Percentiles rank a stretch among this genome's conserved stretches.
phyloP scores from a whole-genome alignment of 2,888 invertebrate genomes.

The Drosophila pegasa region DNA sequence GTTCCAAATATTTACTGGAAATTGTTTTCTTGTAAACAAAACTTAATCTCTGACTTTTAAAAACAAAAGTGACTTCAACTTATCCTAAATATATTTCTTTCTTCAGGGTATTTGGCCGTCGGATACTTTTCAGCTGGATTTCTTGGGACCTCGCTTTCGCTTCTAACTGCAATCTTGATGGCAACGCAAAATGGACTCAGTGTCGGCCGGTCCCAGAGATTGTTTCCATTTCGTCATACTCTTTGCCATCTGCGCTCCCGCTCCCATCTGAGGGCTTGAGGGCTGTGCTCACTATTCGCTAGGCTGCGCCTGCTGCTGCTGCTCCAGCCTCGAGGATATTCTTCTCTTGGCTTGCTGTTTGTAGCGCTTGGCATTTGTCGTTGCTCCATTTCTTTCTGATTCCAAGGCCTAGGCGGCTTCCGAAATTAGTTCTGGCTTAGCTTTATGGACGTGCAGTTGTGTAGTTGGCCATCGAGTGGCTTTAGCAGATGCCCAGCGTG shows the following conservation, averaged over 20 bases:
- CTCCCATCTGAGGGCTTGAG: background rate
- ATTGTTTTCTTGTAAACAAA: background rate
- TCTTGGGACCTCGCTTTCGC: constrained; percentile 32
- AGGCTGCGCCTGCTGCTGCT: constrained; percentile 14
- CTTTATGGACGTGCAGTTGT: constrained; percentile 50
- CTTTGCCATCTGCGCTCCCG: background rate
- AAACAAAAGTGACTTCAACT: background rate
- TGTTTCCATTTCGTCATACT: constrained; percentile 44
- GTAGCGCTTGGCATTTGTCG: constrained; percentile 24
- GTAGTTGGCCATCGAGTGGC: constrained; percentile 34
- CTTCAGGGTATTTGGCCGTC: constrained; percentile 21
- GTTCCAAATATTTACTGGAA: background rate
- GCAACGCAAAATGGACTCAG: constrained; percentile 62
- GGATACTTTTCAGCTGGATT: background rate
- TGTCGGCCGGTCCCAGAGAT: constrained; percentile 30
- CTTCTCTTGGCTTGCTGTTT: constrained; percentile 45
- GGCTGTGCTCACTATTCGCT: constrained; percentile 31
- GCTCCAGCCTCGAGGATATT: constrained; percentile 48
- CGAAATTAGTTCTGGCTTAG: constrained; percentile 66
- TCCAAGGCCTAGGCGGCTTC: constrained; percentile 50
- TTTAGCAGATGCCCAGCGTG: constrained; percentile 32
- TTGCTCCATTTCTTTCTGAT: constrained; percentile 38
- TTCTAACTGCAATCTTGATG: constrained; percentile 61
- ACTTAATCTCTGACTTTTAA: no score
- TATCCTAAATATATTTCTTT: no score